These are phyloP conservation scores for Chrysolophus pictus DNA, from an alignment of 2,797 vertebrate species.

Conservation along the genomic window DNA sequence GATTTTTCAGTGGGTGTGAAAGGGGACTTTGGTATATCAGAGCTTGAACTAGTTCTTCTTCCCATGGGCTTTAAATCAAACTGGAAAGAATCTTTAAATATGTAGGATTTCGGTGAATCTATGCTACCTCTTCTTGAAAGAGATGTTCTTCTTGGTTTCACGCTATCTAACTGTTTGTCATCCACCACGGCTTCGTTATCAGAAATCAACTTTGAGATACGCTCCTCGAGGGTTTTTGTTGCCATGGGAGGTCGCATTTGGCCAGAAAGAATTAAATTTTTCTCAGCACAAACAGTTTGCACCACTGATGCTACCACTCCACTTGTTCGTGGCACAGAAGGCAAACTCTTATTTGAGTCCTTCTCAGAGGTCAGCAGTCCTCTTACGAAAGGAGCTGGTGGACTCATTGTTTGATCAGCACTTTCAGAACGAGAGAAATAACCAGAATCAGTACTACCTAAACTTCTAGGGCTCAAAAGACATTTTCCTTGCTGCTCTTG, in stretches of 20 bases:
- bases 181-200: conserved; percentile 98
- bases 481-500: conserved; percentile 94
- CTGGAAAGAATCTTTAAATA: conserved; percentile 99
- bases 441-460: conserved; percentile 97
- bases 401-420: conserved; percentile 95
- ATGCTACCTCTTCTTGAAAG: conserved; percentile 97
- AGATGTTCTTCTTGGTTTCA: conserved; percentile 98
- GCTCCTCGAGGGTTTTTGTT: conserved; percentile 92
- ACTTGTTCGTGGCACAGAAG: conserved; percentile 66
- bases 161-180: conserved; percentile 97
- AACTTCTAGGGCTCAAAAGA: conserved; percentile 93
- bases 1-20: conserved; percentile 98
- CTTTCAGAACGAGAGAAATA: conserved; percentile 99
- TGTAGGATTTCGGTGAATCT: conserved; percentile 98
- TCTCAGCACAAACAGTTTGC: conserved; percentile 84
- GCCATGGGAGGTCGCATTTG: conserved; percentile 93
- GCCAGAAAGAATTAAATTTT: conserved; percentile 77
- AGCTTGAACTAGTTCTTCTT: conserved; percentile 95
- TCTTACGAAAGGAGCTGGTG: conserved; percentile 92
- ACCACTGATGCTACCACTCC: conserved; percentile 81
- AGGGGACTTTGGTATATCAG: conserved; percentile 98
- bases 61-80: conserved; percentile 98
- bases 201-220: conserved; percentile 97
- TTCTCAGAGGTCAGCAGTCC: conserved; percentile 85
- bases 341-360: conserved; percentile 83